Base-by-base conservation (phyloP, 2,797 vertebrate genomes). In the Graptemys geographica region DNA sequence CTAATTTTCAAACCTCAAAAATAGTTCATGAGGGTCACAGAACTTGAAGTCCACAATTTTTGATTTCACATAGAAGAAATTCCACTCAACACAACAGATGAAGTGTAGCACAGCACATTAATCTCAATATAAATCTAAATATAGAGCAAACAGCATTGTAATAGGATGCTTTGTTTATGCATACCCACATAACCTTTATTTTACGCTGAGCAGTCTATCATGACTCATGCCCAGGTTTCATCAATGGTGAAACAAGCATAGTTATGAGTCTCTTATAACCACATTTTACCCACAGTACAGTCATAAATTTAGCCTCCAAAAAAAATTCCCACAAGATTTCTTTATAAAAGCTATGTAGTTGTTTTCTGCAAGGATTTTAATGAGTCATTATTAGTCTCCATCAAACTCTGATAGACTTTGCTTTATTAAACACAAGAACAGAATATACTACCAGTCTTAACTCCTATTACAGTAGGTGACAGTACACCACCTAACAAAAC, bases 291-390 rank as follows among this genome's bases (percentile, higher is more conserved):
- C 7, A 89, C 31, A 41, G 41, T 18, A 9, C 49, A 93, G 95
- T 89, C 4, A 49, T 81, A 27, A 27, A 80, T 23, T 21, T 91
- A 88, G 83, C 84, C 59, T 93, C n/a, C 82, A 90, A 84, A 92
- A 96, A 95, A 84, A 93, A 91, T 83, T 81, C 83, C 83, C 76
- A 59, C 25, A 83, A 53, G 74, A 80, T 89, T 72, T 21, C 84
- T 93, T 94, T 44, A 82, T 79, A 89, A 93, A 90, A 86, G 86
- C 31, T 90, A 95, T 69, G 69, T 94, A 47, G 8, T 59, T 92
- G 53, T 92, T 97, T 95, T 90, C 83, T 59, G 52, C 55, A 79
- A 80, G 49, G 28, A 86, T 94, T 59, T 57, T 90, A 90, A 84
- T 41, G 6, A 94, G 37, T 86, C 83, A 86, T 87, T 88, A 92